Base-by-base conservation (phyloP, 1,140 invertebrate species). In the Ceratina japonica region DNA sequence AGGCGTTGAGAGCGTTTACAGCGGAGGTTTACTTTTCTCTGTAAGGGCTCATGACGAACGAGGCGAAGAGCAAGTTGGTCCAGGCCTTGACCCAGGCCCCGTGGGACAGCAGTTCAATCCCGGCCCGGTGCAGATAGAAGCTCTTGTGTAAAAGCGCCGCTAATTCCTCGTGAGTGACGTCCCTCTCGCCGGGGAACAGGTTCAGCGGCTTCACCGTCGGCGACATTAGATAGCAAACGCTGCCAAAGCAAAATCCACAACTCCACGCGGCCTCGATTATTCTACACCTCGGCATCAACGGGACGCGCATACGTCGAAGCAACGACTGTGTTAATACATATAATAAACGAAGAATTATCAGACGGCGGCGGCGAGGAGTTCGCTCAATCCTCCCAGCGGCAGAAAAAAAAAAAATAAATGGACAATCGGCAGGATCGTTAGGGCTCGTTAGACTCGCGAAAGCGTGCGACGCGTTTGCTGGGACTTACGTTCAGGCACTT, bases 401-500 rank as follows among this genome's bases (percentile, higher is more conserved):
- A 20, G 51, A 83, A 49, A 65, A 64, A 72, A n/a, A 56, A 83
- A 83, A 49, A 65, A 64, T 68, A n/a, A 56, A 83, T n/a, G 58
- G 27, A 65, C 63, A 68, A 71, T 66, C 52, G 56, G 27, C 44
- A 51, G 66, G 49, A 52, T 77, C 16, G 44, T 80, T 69, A 59
- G 74, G 63, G 56, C 15, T 16, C n/a, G n/a, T 2, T 2, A n/a
- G 15, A 52, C 59, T n/a, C 22, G 12, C 22, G 8, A 0, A 63
- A 56, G 13, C 8, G 3, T 22, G n/a, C 12, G 15, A 27, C 72
- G 49, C 27, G 74, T 15, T 12, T 22, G 37, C 7, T 20, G 4
- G 37, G 49, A 88, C 88, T 85, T 71, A 90, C 89, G 58, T 90
- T 83, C 75, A 90, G 83, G 75, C 85, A 88, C 56, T 88, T 89